A percentile compares a stretch with the other conserved stretches of the same genome.
Conservation (phyloP, 2,797 vertebrate genomes). For the Ciconia nigra region DNA sequence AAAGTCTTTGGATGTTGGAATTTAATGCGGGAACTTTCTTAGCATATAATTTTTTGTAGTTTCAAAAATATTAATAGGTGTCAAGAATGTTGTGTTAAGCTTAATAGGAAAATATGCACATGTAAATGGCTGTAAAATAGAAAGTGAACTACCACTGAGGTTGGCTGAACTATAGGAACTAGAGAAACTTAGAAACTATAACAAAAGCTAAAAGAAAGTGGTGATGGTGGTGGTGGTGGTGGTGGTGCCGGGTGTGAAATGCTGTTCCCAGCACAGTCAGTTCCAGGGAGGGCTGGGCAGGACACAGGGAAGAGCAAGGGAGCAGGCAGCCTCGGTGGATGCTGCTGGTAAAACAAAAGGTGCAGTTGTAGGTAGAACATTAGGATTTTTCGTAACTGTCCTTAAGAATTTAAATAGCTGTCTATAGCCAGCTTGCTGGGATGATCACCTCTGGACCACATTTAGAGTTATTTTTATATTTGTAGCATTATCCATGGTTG, state of each 20-base stretch:
- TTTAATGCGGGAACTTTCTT: not conserved
- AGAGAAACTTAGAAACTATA: not conserved
- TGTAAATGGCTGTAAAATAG: not conserved
- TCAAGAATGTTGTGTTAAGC: not conserved
- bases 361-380: not conserved
- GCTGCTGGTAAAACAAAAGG: not conserved
- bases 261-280: too few species aligned
- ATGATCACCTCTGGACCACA: not conserved
- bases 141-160: not conserved
- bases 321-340: not conserved
- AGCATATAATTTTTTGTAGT: not conserved
- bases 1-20: not conserved
- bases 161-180: not conserved
- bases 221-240: too few species aligned
- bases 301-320: not conserved
- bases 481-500: rapidly evolving
- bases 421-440: not conserved
- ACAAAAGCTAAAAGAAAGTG: too few species aligned
- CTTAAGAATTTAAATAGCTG: not conserved
- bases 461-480: not conserved
- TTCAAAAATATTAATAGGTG: not conserved
- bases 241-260: too few species aligned
- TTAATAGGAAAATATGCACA: not conserved
- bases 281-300: not conserved
- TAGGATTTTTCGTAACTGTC: not conserved